Percentiles rank a stretch among this genome's conserved stretches.
Evolutionary conservation across 2,888 invertebrate species (phyloP).

Genomic region (Morpho deidamia): DNA sequence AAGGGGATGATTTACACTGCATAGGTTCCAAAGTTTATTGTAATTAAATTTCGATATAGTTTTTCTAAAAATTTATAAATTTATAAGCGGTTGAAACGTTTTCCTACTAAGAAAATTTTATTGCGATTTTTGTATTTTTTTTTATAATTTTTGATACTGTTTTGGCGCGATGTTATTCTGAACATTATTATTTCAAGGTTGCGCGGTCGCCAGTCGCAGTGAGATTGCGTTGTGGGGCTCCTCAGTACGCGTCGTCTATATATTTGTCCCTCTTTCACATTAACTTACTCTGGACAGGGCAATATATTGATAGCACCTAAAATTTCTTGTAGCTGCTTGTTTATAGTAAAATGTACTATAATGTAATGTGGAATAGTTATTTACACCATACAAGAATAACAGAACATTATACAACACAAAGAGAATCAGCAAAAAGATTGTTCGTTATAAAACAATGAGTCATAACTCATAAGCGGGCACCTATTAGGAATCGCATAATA

Average conservation of each 20-base stretch:
- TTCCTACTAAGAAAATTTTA: slow-evolving; percentile 29
- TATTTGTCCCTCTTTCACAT: slow-evolving; percentile 71
- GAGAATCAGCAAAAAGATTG: background rate
- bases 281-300: slow-evolving; percentile 67
- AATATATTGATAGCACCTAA: slow-evolving; percentile 50
- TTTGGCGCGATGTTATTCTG: slow-evolving; percentile 77
- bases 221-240: slow-evolving; percentile 77
- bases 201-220: slow-evolving; percentile 70
- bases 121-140: slow-evolving; percentile 56
- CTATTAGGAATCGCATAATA: background rate
- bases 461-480: background rate
- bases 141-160: slow-evolving; percentile 73
- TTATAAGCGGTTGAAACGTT: background rate
- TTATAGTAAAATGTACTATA: slow-evolving; percentile 43
- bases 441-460: background rate
- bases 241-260: slow-evolving; percentile 73
- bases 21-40: too few species aligned
- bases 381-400: background rate
- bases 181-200: slow-evolving; percentile 79
- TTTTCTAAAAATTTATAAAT: background rate
- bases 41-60: too few species aligned
- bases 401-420: slow-evolving; percentile 3
- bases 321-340: slow-evolving; percentile 52
- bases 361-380: slow-evolving; percentile 32
- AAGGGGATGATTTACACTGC: too few species aligned